Base-by-base conservation (phyloP, 2,888 invertebrate genomes). In the Pinctada fucata region DNA sequence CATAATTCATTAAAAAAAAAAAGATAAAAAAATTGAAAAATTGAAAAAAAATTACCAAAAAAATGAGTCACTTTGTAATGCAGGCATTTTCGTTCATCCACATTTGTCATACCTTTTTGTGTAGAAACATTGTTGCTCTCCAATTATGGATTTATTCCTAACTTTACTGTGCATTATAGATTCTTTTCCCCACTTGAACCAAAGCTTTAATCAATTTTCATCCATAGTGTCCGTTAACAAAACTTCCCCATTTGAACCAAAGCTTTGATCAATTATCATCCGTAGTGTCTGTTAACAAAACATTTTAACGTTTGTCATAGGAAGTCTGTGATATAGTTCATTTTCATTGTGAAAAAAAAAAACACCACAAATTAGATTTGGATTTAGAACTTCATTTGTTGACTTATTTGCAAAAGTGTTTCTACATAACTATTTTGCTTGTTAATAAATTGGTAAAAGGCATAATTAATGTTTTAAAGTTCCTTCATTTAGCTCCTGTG, bases 21-120 rank as follows among this genome's bases (percentile, higher is more conserved):
- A 13, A 5, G 1, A 63, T 63, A 75, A 72, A 79, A 79, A 79
- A 79, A 79, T 4, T 31, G 49, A 50, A 76, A 72, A 72, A 74
- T 51, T 45, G 13, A 51, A 3, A 13, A 63, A 63, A 79, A 76
- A 76, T 49, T 16, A 51, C 48, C 4, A 52, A 47, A 67, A 71
- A 79, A 68, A 68, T 63, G 1, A 58, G 31, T 52, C 52, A 76
- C 67, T 73, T 65, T 78, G 78, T 78, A 72, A 78, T 72, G 67
- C 72, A 72, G 78, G 68, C 52, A 49, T 50, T 50, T 74, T 74
- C 31, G 31, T 31, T 31, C 50, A 16, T 74, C 16, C 31, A 50
- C 10, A 51, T 74, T 66, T 50, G 45, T 66, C 16, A 6, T 66
- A n/a, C 16, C n/a, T 16, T 65, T 65, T 74, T 74, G 45, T 65